These are phyloP conservation scores for Drosophila sordidapex DNA, from an alignment of 2,888 invertebrate genomes.

Conservation along the genomic window DNA sequence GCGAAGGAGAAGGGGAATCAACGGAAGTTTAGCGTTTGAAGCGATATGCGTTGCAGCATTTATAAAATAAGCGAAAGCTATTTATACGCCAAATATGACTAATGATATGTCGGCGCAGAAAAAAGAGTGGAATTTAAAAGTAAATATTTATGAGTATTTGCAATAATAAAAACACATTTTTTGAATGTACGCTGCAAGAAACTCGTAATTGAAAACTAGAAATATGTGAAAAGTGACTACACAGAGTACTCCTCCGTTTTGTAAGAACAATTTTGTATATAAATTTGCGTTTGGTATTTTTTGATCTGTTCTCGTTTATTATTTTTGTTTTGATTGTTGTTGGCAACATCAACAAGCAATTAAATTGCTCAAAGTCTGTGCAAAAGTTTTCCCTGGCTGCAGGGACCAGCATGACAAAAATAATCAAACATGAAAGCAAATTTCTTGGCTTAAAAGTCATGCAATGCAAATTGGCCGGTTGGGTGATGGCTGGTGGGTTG, in stretches of 20 bases:
- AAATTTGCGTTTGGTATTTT: neutral
- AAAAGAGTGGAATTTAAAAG: neutral
- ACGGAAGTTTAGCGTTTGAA: neutral
- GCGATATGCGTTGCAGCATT: constrained; percentile 22
- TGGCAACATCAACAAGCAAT: constrained; percentile 42
- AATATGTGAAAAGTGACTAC: neutral
- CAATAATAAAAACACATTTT: neutral
- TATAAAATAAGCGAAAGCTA: constrained; percentile 27
- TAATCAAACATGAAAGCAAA: constrained; percentile 37
- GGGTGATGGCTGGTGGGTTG: neutral
- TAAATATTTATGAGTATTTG: neutral
- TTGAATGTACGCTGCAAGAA: neutral
- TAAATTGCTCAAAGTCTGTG: constrained; percentile 23
- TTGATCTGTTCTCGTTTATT: neutral
- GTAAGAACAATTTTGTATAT: neutral
- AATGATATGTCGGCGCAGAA: constrained; percentile 16
- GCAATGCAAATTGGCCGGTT: constrained; percentile 48
- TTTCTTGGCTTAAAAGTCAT: constrained; percentile 61
- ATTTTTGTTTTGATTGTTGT: constrained; percentile 6
- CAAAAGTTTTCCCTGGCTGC: constrained; percentile 25
- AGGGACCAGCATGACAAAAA: constrained; percentile 46
- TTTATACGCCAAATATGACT: constrained; percentile 19
- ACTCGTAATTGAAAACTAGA: neutral
- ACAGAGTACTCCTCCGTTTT: neutral
- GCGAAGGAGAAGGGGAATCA: neutral